Evolutionary conservation across 2,888 invertebrate species (phyloP).

Genomic region (Melitaea athalia): DNA sequence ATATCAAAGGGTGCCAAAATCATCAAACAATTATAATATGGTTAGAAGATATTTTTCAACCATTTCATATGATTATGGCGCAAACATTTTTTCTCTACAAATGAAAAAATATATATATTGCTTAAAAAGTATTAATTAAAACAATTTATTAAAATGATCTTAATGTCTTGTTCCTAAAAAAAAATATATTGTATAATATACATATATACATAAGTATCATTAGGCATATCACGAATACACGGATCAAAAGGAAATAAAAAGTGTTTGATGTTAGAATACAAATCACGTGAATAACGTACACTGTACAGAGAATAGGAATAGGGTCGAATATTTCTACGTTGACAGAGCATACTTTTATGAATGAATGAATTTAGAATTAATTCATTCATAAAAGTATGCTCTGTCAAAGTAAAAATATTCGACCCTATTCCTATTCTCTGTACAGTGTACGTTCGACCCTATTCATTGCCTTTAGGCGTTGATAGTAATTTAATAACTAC

Average conservation of each 20-base stretch:
- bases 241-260: not conserved
- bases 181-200: too few relatives aligned
- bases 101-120: not conserved
- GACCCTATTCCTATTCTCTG: not conserved
- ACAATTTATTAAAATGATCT: too few relatives aligned
- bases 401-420: not conserved
- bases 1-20: too few relatives aligned
- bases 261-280: conserved; percentile 1
- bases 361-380: too few relatives aligned
- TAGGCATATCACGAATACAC: not conserved
- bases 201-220: not conserved
- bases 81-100: not conserved
- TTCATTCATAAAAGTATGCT: too few relatives aligned
- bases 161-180: too few relatives aligned
- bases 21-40: too few relatives aligned
- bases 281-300: not conserved
- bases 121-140: too few relatives aligned
- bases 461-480: not conserved
- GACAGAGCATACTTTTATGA: too few relatives aligned
- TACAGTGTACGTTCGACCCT: not conserved
- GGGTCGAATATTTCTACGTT: not conserved
- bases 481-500: too few relatives aligned
- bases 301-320: not conserved
- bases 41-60: too few relatives aligned
- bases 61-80: too few relatives aligned